Evolutionary conservation across 1,140 invertebrate genomes (phyloP), one percentile per base, ranked within the genome.

Genomic region (Drosophila pallidifrons): DNA sequence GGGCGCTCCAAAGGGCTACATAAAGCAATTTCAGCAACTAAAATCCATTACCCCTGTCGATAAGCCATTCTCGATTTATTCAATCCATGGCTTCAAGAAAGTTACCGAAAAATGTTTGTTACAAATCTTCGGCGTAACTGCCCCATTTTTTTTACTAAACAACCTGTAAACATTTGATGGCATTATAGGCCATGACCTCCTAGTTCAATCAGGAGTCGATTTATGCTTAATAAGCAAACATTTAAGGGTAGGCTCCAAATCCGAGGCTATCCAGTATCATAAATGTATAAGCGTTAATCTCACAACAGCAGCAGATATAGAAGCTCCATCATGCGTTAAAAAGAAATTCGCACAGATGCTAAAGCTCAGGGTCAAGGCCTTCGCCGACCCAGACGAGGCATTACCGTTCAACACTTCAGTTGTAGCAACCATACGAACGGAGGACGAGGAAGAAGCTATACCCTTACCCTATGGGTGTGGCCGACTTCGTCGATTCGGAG

Each of bases 401-500:
- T n/a, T 61, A 13, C 15, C 59, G 1, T 49, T 15, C 7, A 46
- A 46, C 5, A 49, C 59, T 1, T 16, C 30, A 1, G 45, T 61
- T 5, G 28, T 49, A 5, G 30, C 46, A 0, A 49, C 13, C 6
- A 49, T 61, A 5, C 8, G 30, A 3, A 49, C 30, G 10, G 13
- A 13, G 6, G 2, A 47, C 13, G 11, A 61, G 0, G 7, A 49
- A 3, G 30, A 20, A 20, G 16, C 15, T 1, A n/a, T 63, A n/a
- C 15, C 16, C 16, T 7, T 43, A 43, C 13, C 55, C 55, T 5
- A 25, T 43, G 35, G 55, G 55, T 28, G 43, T 25, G 2, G 10
- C 13, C 3, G 55, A 72, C 15, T 28, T 73, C 38, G 35, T 59
- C 11, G 11, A 30, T 38, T 6, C 16, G 1, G 25, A 54, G 25